Base-by-base conservation (phyloP, 1,140 invertebrate species). In the Vanessa atalanta region DNA sequence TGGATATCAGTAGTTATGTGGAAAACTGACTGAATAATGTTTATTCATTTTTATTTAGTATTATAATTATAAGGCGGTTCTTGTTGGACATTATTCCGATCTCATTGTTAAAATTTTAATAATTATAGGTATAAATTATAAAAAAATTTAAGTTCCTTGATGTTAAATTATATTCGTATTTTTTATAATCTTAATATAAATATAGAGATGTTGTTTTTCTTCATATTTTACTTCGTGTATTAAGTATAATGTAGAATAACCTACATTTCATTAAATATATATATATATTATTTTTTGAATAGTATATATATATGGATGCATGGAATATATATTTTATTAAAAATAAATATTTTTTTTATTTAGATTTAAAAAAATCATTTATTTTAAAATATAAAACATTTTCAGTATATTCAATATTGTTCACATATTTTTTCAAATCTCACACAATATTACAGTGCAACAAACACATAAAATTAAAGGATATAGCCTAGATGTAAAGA, bases 401-500 rank as follows among this genome's bases (percentile, higher is more conserved):
- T 37, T 37, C 31, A 5, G 7, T 37, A 37, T 5, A 37, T 37
- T 37, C 31, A 37, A 5, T 50, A 73, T 47, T 20, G 57, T 14
- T 60, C 63, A 53, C 37, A 47, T 5, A 65, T 26, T 31, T n/a
- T 47, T 15, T 57, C 5, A 37, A 23, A 67, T 76, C 8, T 81
- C 5, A 20, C 26, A 31, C 26, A 31, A 57, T 26, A 20, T 73
- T 66, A 31, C 82, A 95, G 94, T 96, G 15, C 94, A 96, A 85
- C 94, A 94, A 55, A 94, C 94, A 77, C 96, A 97, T 83, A 95
- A 95, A 65, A 95, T 97, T 11, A 95, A 96, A 67, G 96, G 96
- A 14, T 96, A 96, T 72, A 94, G 95, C 47, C 94, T 97, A 7
- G 96, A 97, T 83, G 96, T 97, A 0, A 97, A 97, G 81, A 97